phyloP scores from a whole-genome alignment of 2,113 vertebrate species.

The Myiagra hebetior region DNA sequence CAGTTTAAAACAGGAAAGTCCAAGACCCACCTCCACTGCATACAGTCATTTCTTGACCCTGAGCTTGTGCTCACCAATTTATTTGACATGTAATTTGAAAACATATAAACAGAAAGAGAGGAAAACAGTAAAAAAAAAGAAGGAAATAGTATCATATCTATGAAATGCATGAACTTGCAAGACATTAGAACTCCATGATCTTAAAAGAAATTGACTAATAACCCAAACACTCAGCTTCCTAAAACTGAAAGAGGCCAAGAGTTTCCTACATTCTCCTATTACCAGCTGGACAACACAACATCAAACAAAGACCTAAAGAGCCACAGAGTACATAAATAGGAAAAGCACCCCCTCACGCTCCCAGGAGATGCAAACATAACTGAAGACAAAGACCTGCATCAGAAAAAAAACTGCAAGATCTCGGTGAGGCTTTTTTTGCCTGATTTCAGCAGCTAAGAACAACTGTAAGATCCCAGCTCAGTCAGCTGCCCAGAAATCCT shows the following conservation, averaged over 20 bases:
- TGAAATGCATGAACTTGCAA: background rate
- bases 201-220: background rate
- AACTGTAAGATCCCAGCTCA: background rate
- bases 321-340: background rate
- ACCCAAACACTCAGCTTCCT: background rate
- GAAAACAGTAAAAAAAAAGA: background rate
- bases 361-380: background rate
- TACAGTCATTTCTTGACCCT: background rate
- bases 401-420: background rate
- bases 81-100: background rate
- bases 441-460: background rate
- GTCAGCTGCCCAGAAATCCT: background rate
- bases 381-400: background rate
- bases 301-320: slow-evolving; percentile 49
- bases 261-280: background rate
- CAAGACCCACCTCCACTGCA: background rate
- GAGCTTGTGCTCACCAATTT: background rate
- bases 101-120: background rate
- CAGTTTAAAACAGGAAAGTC: background rate
- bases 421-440: background rate
- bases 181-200: background rate
- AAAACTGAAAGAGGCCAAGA: background rate
- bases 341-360: background rate
- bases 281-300: slow-evolving; percentile 10
- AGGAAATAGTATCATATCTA: background rate